Evolutionary conservation across 2,113 vertebrate genomes (phyloP).

Genomic region (Microtus richardsoni): DNA sequence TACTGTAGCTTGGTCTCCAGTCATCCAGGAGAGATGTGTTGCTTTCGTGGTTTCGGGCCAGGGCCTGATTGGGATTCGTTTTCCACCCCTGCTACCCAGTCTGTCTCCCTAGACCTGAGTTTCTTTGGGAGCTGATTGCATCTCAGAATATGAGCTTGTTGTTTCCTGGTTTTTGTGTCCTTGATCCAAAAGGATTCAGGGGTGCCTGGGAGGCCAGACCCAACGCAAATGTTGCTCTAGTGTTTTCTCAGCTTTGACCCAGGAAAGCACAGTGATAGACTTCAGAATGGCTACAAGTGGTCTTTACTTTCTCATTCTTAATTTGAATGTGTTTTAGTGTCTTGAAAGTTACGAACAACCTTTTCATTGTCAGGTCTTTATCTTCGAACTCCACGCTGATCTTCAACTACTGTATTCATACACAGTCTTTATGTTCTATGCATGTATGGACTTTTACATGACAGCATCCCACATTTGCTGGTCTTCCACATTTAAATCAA

Average conservation of each 20-base stretch:
- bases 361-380: constrained; percentile 59
- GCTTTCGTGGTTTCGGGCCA: neutral
- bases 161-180: neutral
- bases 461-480: neutral
- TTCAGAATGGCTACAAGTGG: neutral
- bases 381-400: constrained; percentile 64
- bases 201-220: neutral
- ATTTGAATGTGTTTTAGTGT: neutral
- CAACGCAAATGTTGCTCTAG: neutral
- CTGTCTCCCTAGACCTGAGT: neutral
- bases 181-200: neutral
- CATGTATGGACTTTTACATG: neutral
- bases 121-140: neutral
- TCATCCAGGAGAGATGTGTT: neutral
- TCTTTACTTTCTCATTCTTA: neutral
- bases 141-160: neutral
- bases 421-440: constrained; percentile 70
- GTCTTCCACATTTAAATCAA: constrained; percentile 42
- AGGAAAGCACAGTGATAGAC: neutral
- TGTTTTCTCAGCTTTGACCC: neutral
- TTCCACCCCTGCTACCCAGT: constrained; percentile 1
- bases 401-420: constrained; percentile 74
- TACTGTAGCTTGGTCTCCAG: neutral
- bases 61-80: neutral
- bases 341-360: constrained; percentile 52